Conservation (phyloP, 2,888 invertebrate genomes). For the Ptycholaimellus sp. region DNA sequence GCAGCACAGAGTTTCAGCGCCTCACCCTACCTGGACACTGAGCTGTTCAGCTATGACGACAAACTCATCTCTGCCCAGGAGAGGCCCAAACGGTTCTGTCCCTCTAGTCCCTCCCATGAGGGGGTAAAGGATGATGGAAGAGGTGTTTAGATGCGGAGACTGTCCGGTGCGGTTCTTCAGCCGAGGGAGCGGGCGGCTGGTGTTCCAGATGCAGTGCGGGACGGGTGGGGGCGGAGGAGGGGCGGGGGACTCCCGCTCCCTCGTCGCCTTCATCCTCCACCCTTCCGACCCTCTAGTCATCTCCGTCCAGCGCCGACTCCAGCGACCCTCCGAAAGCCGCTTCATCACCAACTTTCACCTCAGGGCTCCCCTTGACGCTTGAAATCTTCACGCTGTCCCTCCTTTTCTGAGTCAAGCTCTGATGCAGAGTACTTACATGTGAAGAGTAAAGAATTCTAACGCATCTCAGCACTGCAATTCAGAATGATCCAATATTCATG, state of each 20-base stretch:
- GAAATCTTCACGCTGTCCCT: too few relatives aligned
- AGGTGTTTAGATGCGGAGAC: too few relatives aligned
- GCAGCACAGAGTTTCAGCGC: conserved; percentile 76
- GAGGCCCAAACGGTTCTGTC: conserved; percentile 77
- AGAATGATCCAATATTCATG: too few relatives aligned
- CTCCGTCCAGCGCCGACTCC: conserved; percentile 38
- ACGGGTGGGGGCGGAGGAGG: background rate
- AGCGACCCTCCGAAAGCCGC: conserved; percentile 66
- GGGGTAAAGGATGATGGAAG: too few relatives aligned
- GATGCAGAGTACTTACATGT: too few relatives aligned
- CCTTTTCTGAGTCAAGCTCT: too few relatives aligned
- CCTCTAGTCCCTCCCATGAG: too few relatives aligned
- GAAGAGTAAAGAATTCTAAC: too few relatives aligned
- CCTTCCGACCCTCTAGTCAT: conserved; percentile 85
- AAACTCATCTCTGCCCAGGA: conserved; percentile 86
- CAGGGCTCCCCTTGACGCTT: too few relatives aligned
- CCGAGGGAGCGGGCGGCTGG: conserved; percentile 49
- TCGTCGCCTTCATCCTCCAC: conserved; percentile 84
- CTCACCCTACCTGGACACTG: conserved; percentile 71
- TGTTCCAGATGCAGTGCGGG: conserved; percentile 50
- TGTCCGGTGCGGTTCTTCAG: conserved; percentile 57
- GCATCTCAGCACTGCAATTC: too few relatives aligned
- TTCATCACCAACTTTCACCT: conserved; percentile 86
- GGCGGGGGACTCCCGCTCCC: conserved; percentile 27
- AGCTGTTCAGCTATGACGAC: conserved; percentile 76